phyloP scores from a whole-genome alignment of 2,797 vertebrate genomes.

The Mormyrus proboscirostris region DNA sequence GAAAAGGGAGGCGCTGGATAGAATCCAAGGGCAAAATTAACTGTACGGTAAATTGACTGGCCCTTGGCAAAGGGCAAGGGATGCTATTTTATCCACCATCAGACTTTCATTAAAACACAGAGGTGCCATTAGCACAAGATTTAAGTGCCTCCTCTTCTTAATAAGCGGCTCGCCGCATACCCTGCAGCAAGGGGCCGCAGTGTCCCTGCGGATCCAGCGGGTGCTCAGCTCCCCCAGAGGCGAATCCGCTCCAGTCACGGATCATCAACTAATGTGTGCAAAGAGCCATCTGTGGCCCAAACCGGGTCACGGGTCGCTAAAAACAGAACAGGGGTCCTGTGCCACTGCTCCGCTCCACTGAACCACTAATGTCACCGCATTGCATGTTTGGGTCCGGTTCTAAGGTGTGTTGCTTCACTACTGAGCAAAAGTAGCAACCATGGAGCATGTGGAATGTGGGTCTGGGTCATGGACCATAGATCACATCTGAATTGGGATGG shows the following conservation, averaged over 20 bases:
- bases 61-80: not conserved
- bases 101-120: conserved; percentile 3
- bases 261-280: not conserved
- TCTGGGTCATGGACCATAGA: not conserved
- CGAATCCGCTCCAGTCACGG: not conserved
- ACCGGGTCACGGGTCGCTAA: conserved; percentile 9
- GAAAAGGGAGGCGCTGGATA: not conserved
- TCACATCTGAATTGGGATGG: not conserved
- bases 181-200: not conserved
- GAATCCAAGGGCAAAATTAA: not conserved
- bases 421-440: not conserved
- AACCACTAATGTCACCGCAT: not conserved
- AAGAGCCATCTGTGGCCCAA: conserved; percentile 30
- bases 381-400: not conserved
- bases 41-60: not conserved
- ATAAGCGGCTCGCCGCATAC: not conserved
- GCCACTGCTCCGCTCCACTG: not conserved
- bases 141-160: not conserved
- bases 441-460: not conserved
- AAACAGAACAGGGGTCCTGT: not conserved
- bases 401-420: not conserved
- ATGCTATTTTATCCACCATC: not conserved
- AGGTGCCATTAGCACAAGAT: conserved; percentile 28
- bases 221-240: not conserved
- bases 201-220: not conserved